phyloP scores from a whole-genome alignment of 2,113 vertebrate genomes.

The Uria aalge region DNA sequence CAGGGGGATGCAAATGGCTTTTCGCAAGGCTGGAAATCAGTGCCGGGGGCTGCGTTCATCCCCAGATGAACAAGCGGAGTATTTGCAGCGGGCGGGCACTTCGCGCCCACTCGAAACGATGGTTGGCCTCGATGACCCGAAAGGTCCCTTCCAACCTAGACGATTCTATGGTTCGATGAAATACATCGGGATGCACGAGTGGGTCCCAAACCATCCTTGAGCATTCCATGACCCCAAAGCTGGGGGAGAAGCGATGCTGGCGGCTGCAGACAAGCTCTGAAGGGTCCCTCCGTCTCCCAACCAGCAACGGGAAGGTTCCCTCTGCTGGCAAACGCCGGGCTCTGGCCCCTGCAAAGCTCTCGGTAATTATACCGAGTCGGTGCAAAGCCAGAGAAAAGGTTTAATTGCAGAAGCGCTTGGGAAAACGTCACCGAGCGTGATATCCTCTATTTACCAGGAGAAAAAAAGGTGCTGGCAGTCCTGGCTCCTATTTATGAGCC shows the following conservation, averaged over 20 bases:
- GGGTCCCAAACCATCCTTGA: background rate
- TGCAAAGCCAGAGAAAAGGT: background rate
- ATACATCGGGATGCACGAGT: fast-evolving
- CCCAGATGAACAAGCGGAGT: background rate
- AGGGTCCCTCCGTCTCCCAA: background rate
- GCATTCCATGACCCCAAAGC: background rate
- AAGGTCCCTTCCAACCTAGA: no score
- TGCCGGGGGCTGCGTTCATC: fast-evolving
- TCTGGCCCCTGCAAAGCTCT: background rate
- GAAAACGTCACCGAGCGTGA: background rate
- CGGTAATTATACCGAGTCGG: background rate
- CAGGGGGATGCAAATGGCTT: background rate
- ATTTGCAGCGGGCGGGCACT: background rate
- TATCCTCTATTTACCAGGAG: background rate
- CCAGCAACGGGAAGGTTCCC: constrained; percentile 36
- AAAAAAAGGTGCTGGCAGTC: constrained; percentile 20
- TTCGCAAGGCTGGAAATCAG: fast-evolving
- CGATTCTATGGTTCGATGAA: background rate
- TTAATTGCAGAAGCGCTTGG: constrained; percentile 20
- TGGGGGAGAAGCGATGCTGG: background rate
- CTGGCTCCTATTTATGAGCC: background rate
- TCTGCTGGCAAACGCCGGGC: constrained; percentile 17
- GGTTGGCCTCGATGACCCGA: no score
- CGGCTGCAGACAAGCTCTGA: background rate
- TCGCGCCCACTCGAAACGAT: fast-evolving